Evolutionary conservation across 2,797 vertebrate species (phyloP).

Genomic region (Neoniphon sammara): DNA sequence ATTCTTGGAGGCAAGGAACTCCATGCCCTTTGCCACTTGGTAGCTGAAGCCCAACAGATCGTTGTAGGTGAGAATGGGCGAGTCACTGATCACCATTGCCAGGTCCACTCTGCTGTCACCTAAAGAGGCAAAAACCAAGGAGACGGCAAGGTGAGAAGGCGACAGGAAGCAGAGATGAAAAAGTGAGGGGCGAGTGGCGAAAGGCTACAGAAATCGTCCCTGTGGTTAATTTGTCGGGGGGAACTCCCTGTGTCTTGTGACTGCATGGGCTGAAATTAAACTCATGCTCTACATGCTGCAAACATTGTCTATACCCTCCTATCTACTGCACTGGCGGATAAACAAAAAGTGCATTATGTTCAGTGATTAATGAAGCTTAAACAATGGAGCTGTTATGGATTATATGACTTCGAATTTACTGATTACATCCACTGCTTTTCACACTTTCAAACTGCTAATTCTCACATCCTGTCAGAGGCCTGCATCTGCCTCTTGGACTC

Average conservation of each 20-base stretch:
- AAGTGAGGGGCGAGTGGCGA: neutral
- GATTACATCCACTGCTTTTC: neutral
- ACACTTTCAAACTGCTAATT: neutral
- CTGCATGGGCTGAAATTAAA: constrained; percentile 32
- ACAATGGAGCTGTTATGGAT: constrained; percentile 21
- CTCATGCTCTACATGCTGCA: constrained; percentile 1
- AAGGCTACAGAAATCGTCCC: constrained; percentile 36
- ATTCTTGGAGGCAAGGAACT: constrained; percentile 97
- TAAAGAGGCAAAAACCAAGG: constrained; percentile 62
- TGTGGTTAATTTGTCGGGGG: constrained; percentile 9
- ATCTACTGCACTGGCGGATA: neutral
- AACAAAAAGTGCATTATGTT: constrained; percentile 21
- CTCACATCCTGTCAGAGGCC: neutral
- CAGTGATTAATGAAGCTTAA: constrained; percentile 24
- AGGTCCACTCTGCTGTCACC: constrained; percentile 86
- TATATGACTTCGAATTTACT: neutral
- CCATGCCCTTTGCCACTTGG: constrained; percentile 99
- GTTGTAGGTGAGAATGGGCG: constrained; percentile 88
- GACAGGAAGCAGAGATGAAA: neutral
- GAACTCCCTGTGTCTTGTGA: constrained; percentile 48
- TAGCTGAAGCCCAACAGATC: constrained; percentile 97
- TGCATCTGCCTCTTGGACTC: neutral
- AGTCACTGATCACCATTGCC: constrained; percentile 88
- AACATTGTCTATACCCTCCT: constrained; percentile 27
- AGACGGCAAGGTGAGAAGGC: constrained; percentile 14